phyloP scores from a whole-genome alignment of 2,888 invertebrate species.

The Trisateles emortualis region DNA sequence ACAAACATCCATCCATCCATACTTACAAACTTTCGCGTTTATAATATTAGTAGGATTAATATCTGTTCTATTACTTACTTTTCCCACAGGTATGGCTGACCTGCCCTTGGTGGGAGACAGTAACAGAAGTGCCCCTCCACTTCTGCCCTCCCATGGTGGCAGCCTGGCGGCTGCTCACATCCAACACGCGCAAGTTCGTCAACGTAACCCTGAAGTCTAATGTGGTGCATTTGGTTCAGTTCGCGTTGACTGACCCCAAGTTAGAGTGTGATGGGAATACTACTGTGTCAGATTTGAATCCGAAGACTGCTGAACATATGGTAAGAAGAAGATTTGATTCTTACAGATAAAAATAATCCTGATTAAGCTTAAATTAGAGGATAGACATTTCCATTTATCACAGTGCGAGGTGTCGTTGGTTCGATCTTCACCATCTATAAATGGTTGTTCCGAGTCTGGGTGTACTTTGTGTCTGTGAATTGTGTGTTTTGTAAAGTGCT shows the following conservation, averaged over 20 bases:
- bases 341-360: too few species aligned
- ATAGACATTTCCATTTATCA: too few species aligned
- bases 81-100: conserved; percentile 88
- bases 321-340: conserved; percentile 66
- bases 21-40: too few species aligned
- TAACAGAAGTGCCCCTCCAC: conserved; percentile 91
- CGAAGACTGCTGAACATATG: conserved; percentile 86
- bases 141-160: conserved; percentile 95
- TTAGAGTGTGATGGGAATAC: conserved; percentile 88
- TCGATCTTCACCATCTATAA: too few species aligned
- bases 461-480: too few species aligned
- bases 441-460: too few species aligned
- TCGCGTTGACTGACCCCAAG: conserved; percentile 79
- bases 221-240: conserved; percentile 85
- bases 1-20: too few species aligned
- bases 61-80: too few species aligned
- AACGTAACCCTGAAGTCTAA: conserved; percentile 92
- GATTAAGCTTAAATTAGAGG: too few species aligned
- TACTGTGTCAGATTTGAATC: conserved; percentile 89
- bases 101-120: conserved; percentile 93
- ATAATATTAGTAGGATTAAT: too few species aligned
- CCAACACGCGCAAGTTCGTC: conserved; percentile 93
- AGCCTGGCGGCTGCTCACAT: conserved; percentile 93
- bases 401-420: too few species aligned
- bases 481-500: too few species aligned